Evolutionary conservation across 2,888 invertebrate species (phyloP), one percentile per base, ranked within the genome.

Genomic region (Eilema griseolum): DNA sequence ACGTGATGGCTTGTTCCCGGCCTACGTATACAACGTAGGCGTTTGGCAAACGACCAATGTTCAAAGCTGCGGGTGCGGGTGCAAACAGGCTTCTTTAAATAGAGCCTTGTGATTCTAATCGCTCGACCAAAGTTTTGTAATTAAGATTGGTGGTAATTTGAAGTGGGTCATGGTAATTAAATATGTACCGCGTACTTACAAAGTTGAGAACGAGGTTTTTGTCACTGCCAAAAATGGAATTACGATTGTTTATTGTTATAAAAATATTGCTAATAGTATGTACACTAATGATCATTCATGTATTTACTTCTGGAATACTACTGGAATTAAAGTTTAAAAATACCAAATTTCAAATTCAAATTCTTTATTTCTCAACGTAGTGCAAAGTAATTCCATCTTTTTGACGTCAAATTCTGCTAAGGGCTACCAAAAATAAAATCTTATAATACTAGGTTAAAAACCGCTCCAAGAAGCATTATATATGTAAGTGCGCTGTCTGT

Each of bases 11-110:
- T 79, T 77, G 76, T 75, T 77, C 66, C 68, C 65, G 41, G 60
- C 64, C 71, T 76, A 70, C 63, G 72, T 72, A 81, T 73, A 77
- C 70, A 83, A 74, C 76, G 75, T 71, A 73, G 71, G 70, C 61
- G 65, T 66, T 81, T 86, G 87, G 86, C 87, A 71, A 66, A 59
- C 24, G 37, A 72, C 85, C 87, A 86, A 81, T 78, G 70, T 75
- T 77, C 73, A 73, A 79, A 66, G 59, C 16, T 26, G 70, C 12
- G 63, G 46, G 61, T 26, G 66, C 37, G 64, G 69, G 67, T 69
- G 37, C 73, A 81, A 81, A 81, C 69, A 71, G 70, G 61, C 56
- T 75, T 72, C 72, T 72, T 78, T 71, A 61, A 71, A 72, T 74
- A 69, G 71, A 69, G n/a, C 65, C 61, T 56, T 70, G 56, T 28